Base-by-base conservation (phyloP, 2,113 vertebrate genomes). In the Redunca redunca region DNA sequence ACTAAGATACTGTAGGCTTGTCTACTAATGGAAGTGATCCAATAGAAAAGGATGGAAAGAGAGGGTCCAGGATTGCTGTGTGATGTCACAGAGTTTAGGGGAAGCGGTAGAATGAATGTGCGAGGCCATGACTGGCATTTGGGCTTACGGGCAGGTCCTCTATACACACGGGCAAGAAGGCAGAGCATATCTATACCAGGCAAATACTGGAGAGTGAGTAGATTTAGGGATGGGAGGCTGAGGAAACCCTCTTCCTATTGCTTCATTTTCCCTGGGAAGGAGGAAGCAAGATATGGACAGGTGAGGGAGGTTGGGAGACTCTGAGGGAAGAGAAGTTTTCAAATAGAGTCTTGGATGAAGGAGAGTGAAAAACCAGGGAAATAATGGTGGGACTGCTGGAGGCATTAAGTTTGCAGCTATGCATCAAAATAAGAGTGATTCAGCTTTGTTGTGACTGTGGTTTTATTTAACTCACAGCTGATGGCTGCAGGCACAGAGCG, bases 71-170 rank as follows among this genome's bases (percentile, higher is more conserved):
- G 58, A 77, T 7, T 6, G 2, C 57, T 3, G 4, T 3, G 7
- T 36, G 58, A 55, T 36, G 36, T 64, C 46, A 26, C 23, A 50
- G 57, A 4, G 2, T 12, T 12, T 8, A 48, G 2, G 1, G 15
- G 50, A 36, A 40, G 15, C 2, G 0, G 12, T 0, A 1, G 50
- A 62, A 19, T 30, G 10, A 25, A n/a, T 10, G 50, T 5, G 2
- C 4, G 23, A 55, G 58, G 30, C 77, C 46, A 25, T 23, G 36
- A 40, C 40, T 28, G 28, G 19, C 57, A 60, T 19, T 50, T n/a
- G 50, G 26, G 9, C 82, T 6, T 15, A 14, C 6, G 17, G 60
- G 21, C 0, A 16, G 57, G 52, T 80, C n/a, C 7, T 7, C 14
- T 5, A 9, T 28, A 86, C 58, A 55, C 21, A 26, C 3, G 9